Evolutionary conservation across 2,797 vertebrate species (phyloP).

Genomic region (Hypotaenidia philippensis): DNA sequence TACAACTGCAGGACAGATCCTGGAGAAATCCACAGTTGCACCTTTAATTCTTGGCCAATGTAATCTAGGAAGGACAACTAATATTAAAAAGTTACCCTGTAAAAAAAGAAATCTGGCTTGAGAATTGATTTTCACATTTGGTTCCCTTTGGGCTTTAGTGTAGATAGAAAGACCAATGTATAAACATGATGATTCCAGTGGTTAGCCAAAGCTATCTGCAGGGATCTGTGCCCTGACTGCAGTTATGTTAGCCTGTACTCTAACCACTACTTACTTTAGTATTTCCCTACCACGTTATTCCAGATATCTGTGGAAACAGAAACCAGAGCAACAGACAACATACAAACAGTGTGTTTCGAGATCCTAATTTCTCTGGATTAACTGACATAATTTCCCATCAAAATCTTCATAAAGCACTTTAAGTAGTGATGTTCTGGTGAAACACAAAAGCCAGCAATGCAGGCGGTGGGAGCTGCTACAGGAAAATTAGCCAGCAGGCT

Average conservation of each 20-base stretch:
- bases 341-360: background rate
- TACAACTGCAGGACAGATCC: background rate
- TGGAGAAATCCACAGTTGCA: background rate
- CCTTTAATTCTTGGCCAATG: background rate
- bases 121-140: background rate
- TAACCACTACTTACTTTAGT: background rate
- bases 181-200: background rate
- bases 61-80: background rate
- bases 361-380: background rate
- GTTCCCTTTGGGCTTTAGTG: background rate
- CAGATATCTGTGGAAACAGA: background rate
- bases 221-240: background rate
- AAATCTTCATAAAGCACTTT: background rate
- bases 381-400: background rate
- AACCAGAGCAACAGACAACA: background rate
- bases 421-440: background rate
- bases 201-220: background rate
- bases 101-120: background rate
- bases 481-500: background rate
- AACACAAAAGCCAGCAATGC: background rate
- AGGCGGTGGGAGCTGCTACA: background rate
- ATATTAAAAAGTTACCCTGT: background rate
- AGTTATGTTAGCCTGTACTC: rapidly evolving
- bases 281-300: background rate
- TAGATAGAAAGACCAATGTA: background rate